Percentiles rank a stretch among this genome's conserved stretches.
Conservation (phyloP, 1,140 invertebrate genomes). For the Zaprionus tsacasi region DNA sequence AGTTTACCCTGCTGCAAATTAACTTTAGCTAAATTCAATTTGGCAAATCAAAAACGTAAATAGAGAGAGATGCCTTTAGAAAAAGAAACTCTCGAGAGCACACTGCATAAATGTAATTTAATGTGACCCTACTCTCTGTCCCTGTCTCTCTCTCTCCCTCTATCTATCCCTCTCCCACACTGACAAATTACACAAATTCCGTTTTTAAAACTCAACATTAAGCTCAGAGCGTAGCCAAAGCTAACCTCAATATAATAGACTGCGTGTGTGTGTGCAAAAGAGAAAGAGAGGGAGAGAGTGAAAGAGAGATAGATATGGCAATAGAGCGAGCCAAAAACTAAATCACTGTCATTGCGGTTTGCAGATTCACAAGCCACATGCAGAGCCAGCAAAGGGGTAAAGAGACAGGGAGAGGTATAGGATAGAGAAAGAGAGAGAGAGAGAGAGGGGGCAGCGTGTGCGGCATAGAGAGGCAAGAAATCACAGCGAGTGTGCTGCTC, state of each 20-base stretch:
- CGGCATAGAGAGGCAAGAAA: slow-evolving; percentile 23
- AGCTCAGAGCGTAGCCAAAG: slow-evolving; percentile 31
- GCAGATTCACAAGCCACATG: slow-evolving; percentile 61
- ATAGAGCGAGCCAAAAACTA: slow-evolving; percentile 68
- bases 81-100: slow-evolving; percentile 8
- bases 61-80: slow-evolving; percentile 38
- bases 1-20: slow-evolving; percentile 56
- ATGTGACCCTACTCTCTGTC: slow-evolving; percentile 30
- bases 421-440: background rate
- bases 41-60: slow-evolving; percentile 62
- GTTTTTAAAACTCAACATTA: slow-evolving; percentile 66
- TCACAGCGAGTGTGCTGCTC: slow-evolving; percentile 38
- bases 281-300: background rate
- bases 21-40: slow-evolving; percentile 66
- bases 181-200: slow-evolving; percentile 62
- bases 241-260: slow-evolving; percentile 62
- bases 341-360: slow-evolving; percentile 79
- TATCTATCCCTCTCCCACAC: background rate
- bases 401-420: background rate
- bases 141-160: background rate
- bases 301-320: background rate
- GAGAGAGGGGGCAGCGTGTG: background rate
- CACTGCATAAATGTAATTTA: slow-evolving; percentile 69
- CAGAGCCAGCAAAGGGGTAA: slow-evolving; percentile 14
- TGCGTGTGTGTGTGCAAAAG: slow-evolving; percentile 49